A percentile compares a stretch with the other conserved stretches of the same genome.
phyloP scores from a whole-genome alignment of 2,113 vertebrate species.

The Hippocampus zosterae region DNA sequence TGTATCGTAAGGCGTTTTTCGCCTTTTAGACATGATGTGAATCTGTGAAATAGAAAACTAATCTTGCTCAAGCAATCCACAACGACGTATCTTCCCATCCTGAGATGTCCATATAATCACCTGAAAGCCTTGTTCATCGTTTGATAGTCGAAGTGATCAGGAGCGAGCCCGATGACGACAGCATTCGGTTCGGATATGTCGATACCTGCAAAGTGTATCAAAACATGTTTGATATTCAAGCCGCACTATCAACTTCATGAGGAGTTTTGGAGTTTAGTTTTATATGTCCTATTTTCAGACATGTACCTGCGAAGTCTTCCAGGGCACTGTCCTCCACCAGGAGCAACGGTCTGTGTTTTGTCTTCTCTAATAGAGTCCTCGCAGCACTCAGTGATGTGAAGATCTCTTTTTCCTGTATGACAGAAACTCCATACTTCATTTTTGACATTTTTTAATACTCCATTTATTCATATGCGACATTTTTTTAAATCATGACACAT shows the following conservation, averaged over 20 bases:
- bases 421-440: background rate
- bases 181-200: slow-evolving; percentile 84
- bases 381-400: slow-evolving; percentile 94
- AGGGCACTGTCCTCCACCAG: slow-evolving; percentile 85
- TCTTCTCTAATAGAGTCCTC: slow-evolving; percentile 83
- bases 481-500: background rate
- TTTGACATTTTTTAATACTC: too few species aligned
- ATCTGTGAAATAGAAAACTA: background rate
- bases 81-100: background rate
- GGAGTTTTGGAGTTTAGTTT: background rate
- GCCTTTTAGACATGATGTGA: background rate
- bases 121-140: slow-evolving; percentile 88
- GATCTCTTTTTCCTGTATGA: slow-evolving; percentile 80
- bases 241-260: too few species aligned
- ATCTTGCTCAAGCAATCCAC: background rate
- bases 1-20: too few species aligned
- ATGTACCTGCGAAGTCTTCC: slow-evolving; percentile 85
- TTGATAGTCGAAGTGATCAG: slow-evolving; percentile 89
- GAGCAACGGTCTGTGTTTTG: slow-evolving; percentile 81
- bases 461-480: background rate
- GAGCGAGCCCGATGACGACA: slow-evolving; percentile 89
- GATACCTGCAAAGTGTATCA: slow-evolving; percentile 71
- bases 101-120: slow-evolving; percentile 7
- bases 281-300: background rate
- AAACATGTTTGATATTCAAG: background rate